Evolutionary conservation across 2,797 vertebrate species (phyloP).

Genomic region (Pseudochirops corinnae): DNA sequence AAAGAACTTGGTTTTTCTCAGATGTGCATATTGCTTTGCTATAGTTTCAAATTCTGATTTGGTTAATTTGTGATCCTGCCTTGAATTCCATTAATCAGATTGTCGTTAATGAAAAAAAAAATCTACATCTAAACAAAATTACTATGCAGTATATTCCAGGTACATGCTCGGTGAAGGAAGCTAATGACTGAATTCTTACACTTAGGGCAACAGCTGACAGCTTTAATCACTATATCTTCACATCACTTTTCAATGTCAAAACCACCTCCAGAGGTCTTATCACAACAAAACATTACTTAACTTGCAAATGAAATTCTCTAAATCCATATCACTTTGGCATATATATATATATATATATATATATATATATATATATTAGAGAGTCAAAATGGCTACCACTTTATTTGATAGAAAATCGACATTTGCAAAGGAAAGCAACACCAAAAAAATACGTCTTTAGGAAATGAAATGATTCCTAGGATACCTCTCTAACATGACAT

Average conservation of each 20-base stretch:
- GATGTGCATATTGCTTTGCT: constrained; percentile 64
- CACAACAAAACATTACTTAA: constrained; percentile 81
- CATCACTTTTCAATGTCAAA: constrained; percentile 83
- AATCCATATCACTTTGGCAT: constrained; percentile 60
- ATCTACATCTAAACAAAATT: constrained; percentile 77
- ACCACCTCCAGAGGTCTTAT: constrained; percentile 78
- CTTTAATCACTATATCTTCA: constrained; percentile 82
- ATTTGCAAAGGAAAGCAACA: not conserved
- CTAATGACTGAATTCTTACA: constrained; percentile 80
- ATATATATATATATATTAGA: constrained; percentile 59
- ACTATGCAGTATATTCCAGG: constrained; percentile 77
- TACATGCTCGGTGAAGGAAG: constrained; percentile 77
- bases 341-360: not conserved
- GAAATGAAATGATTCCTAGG: not conserved
- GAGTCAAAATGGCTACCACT: constrained; percentile 67
- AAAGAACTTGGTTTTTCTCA: constrained; percentile 70
- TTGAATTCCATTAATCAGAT: constrained; percentile 80
- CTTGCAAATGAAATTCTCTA: constrained; percentile 80
- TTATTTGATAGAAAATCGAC: constrained; percentile 69
- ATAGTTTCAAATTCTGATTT: constrained; percentile 73
- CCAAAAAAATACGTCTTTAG: constrained; percentile 41
- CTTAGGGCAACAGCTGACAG: constrained; percentile 78
- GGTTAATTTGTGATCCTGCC: constrained; percentile 77
- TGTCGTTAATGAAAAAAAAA: constrained; percentile 78
- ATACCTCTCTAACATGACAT: not conserved